phyloP scores from a whole-genome alignment of 1,140 invertebrate genomes.

The Diuraphis noxia region DNA sequence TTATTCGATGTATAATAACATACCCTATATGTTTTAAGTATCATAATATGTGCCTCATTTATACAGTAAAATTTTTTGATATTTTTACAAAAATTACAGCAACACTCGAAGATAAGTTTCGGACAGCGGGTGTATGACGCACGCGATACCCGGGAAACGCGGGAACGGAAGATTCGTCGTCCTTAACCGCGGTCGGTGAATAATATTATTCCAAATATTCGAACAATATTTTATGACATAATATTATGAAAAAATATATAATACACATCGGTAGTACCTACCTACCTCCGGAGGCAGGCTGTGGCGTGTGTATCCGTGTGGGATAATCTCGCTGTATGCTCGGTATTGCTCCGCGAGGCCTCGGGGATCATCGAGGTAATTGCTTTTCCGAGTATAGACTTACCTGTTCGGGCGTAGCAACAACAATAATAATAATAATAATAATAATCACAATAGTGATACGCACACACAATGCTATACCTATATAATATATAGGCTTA shows the following conservation, averaged over 20 bases:
- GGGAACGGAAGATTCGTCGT: neutral
- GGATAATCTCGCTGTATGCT: conserved; percentile 1
- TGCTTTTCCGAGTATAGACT: conserved; percentile 11
- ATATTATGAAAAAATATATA: no score
- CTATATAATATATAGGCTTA: neutral
- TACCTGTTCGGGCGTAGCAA: neutral
- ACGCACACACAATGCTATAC: neutral
- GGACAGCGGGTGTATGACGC: no score
- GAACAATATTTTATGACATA: no score
- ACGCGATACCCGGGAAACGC: neutral
- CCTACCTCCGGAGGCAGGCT: neutral
- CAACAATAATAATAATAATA: neutral
- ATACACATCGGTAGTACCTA: neutral
- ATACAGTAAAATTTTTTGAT: no score
- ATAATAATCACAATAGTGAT: neutral
- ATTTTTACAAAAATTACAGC: no score
- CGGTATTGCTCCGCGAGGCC: conserved; percentile 19
- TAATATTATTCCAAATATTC: no score
- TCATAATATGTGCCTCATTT: no score
- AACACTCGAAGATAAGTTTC: neutral
- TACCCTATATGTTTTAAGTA: neutral
- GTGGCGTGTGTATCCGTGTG: neutral
- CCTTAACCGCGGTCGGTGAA: neutral
- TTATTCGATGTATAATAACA: no score
- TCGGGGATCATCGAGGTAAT: conserved; percentile 8